Base-by-base conservation (phyloP, 2,797 vertebrate genomes). In the Momotus momota region DNA sequence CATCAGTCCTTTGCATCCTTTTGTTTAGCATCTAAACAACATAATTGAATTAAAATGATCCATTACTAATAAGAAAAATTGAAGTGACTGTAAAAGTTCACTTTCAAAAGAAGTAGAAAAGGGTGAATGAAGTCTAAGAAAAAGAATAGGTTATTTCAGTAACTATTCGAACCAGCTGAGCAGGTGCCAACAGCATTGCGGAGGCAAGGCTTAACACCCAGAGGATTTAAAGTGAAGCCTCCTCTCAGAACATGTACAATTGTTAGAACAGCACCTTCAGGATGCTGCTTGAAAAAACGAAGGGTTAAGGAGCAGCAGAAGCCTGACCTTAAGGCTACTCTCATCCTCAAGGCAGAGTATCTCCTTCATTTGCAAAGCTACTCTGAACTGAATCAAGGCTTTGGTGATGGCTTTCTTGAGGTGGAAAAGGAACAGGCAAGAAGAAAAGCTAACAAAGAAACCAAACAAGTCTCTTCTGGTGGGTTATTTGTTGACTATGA, bases 201-300 rank as follows among this genome's bases (percentile, higher is more conserved):
- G 0, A 77, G 31, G 35, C 40, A 51, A 65, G 33, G 41, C 4
- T 2, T 2, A 73, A 55, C 60, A 82, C 72, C 3, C 48, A 57
- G 23, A 29, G 5, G 17, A 41, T 26, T 22, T 22, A 1, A 22
- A 77, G 25, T 21, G 31, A 51, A 52, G 23, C 29, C 19, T 60
- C 29, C 52, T 41, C 17, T 14, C 43, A 57, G 21, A 61, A 35
- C 0, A 0, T 16, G 4, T 0, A 6, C 3, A 61, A 65, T 22
- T 1, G 0, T 18, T 11, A 10, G 6, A 67, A 19, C 16, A 57
- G 69, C 69, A 71, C 69, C 77, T 40, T 5, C 22, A 60, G 65
- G 61, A 25, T 22, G 49, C 31, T 43, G 8, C 66, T 64, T 13
- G 7, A 57, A 38, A 72, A 69, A 0, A 55, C 27, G 21, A 71